Percentiles rank a stretch among this genome's conserved stretches.
phyloP scores from a whole-genome alignment of 2,113 vertebrate genomes.

The Zosterops pallidus region DNA sequence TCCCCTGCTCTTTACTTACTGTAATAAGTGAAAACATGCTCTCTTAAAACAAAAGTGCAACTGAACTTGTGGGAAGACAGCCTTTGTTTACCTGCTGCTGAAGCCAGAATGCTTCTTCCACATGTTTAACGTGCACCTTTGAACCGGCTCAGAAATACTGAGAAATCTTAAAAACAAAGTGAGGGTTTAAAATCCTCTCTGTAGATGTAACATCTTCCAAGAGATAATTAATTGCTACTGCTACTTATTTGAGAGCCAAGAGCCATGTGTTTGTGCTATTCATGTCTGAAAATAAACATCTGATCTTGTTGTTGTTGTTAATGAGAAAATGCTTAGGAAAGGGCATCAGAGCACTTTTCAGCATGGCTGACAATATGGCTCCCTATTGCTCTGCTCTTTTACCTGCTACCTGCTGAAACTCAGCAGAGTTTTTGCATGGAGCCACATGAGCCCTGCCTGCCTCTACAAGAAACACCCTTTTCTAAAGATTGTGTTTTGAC shows the following conservation, averaged over 20 bases:
- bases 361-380: background rate
- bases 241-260: background rate
- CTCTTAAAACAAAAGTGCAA: background rate
- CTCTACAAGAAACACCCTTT: background rate
- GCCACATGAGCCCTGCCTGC: background rate
- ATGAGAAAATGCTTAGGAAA: slow-evolving; percentile 12
- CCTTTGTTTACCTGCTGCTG: background rate
- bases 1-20: background rate
- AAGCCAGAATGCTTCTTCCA: background rate
- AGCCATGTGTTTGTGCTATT: slow-evolving; percentile 9
- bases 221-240: slow-evolving; percentile 21
- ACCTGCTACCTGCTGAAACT: slow-evolving; percentile 16
- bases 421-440: rapidly evolving
- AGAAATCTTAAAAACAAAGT: background rate
- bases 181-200: background rate
- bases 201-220: background rate
- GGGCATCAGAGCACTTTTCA: background rate
- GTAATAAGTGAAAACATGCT: background rate
- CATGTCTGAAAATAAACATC: background rate
- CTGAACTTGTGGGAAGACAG: background rate
- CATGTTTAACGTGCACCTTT: background rate
- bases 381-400: background rate
- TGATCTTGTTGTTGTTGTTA: slow-evolving; percentile 13
- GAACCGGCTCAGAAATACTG: background rate
- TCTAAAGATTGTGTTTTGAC: background rate